Conservation (phyloP, 2,113 vertebrate genomes). For the Saccopteryx bilineata region DNA sequence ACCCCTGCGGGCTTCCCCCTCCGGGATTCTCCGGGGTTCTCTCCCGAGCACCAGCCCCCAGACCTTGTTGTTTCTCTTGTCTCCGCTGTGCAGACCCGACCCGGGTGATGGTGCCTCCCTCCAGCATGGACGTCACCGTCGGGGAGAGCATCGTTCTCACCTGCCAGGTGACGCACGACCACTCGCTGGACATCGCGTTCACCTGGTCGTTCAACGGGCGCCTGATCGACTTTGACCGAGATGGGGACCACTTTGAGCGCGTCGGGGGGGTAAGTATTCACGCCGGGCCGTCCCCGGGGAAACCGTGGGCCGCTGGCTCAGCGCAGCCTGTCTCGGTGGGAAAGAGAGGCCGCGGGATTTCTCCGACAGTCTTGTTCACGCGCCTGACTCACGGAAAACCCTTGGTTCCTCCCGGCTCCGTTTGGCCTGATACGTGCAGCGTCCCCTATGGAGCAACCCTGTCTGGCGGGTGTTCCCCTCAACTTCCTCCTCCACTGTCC, state of each 20-base stretch:
- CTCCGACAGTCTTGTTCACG: background rate
- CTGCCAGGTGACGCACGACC: slow-evolving; percentile 97
- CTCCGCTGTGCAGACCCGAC: slow-evolving; percentile 92
- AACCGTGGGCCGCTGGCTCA: too few species aligned
- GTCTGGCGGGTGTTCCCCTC: too few species aligned
- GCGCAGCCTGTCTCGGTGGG: too few species aligned
- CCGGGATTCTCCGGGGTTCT: background rate
- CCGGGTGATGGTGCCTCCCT: slow-evolving; percentile 93
- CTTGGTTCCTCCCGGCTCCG: background rate
- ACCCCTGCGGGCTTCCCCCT: background rate
- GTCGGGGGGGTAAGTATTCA: slow-evolving; percentile 97
- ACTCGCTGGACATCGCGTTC: slow-evolving; percentile 94
- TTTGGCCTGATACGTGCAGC: too few species aligned
- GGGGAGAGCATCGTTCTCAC: slow-evolving; percentile 98
- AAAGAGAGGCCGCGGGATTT: background rate
- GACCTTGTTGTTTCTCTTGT: background rate
- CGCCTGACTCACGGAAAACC: background rate
- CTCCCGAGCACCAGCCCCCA: background rate
- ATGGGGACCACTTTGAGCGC: slow-evolving; percentile 97
- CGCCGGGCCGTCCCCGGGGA: background rate
- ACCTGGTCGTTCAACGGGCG: slow-evolving; percentile 98
- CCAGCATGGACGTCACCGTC: slow-evolving; percentile 96
- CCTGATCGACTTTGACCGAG: slow-evolving; percentile 96
- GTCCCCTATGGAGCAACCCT: too few species aligned
- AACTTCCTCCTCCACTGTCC: too few species aligned